Conservation (phyloP, 1,140 invertebrate species). For the Temnothorax nylanderi region DNA sequence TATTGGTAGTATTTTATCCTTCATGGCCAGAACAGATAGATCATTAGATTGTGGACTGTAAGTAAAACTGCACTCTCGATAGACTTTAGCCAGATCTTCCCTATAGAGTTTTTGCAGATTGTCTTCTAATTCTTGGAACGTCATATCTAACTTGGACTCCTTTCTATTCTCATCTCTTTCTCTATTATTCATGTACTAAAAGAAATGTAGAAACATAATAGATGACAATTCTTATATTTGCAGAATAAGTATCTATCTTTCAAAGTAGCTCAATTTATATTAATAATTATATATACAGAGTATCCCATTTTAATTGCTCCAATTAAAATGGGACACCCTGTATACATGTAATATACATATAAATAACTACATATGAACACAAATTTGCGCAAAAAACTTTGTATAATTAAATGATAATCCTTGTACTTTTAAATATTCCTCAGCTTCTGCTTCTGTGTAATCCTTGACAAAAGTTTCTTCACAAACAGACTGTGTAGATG, state of each 20-base stretch:
- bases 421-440: slow-evolving; percentile 14
- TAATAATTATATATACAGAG: background rate
- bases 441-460: slow-evolving; percentile 29
- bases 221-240: background rate
- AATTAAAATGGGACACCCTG: too few relatives aligned
- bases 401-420: background rate
- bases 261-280: background rate
- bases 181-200: slow-evolving; percentile 43
- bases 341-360: too few relatives aligned
- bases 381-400: background rate
- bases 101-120: slow-evolving; percentile 64
- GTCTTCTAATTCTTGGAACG: slow-evolving; percentile 75
- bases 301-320: too few relatives aligned
- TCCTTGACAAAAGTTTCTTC: background rate
- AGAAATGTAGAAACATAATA: slow-evolving; percentile 50
- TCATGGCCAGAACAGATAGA: slow-evolving; percentile 69
- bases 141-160: slow-evolving; percentile 62
- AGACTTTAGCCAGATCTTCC: slow-evolving; percentile 76
- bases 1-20: slow-evolving; percentile 87
- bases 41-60: slow-evolving; percentile 65
- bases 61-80: slow-evolving; percentile 78
- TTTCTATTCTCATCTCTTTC: background rate
- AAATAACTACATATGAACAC: too few relatives aligned
- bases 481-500: background rate
- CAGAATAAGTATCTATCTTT: background rate